A percentile compares a stretch with the other conserved stretches of the same genome.
phyloP scores from a whole-genome alignment of 2,888 invertebrate genomes.

The Meliscaeva auricollis region DNA sequence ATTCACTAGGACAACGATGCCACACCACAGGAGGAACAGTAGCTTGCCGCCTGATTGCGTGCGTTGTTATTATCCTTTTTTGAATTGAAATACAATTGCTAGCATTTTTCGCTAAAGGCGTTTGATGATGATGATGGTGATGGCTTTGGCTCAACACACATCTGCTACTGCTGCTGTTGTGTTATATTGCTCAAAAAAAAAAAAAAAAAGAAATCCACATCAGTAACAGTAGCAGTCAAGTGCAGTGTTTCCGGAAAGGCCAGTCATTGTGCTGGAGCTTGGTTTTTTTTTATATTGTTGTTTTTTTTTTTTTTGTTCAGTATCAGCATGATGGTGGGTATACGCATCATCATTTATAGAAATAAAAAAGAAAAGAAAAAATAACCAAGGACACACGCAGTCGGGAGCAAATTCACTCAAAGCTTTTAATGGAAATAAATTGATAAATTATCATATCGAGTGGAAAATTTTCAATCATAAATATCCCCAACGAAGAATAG shows the following conservation, averaged over 20 bases:
- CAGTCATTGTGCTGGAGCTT: conserved; percentile 16
- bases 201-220: neutral
- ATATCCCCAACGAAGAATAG: no score
- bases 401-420: conserved; percentile 38
- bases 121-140: neutral
- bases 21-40: conserved; percentile 36
- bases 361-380: conserved; percentile 47
- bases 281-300: neutral
- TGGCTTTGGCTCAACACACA: conserved; percentile 11
- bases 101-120: conserved; percentile 2
- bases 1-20: neutral
- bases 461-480: conserved; percentile 71
- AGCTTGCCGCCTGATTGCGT: conserved; percentile 55
- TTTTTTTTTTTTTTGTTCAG: conserved; percentile 50
- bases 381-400: conserved; percentile 38
- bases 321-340: conserved; percentile 34
- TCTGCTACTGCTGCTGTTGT: neutral
- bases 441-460: conserved; percentile 71
- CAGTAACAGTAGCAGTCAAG: conserved; percentile 55
- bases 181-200: conserved; percentile 5
- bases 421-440: conserved; percentile 70
- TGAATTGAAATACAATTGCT: conserved; percentile 63
- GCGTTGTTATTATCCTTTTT: conserved; percentile 54
- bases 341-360: conserved; percentile 44
- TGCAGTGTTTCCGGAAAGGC: conserved; percentile 44